phyloP scores from a whole-genome alignment of 2,113 vertebrate species.

The Telmatochromis sp. region DNA sequence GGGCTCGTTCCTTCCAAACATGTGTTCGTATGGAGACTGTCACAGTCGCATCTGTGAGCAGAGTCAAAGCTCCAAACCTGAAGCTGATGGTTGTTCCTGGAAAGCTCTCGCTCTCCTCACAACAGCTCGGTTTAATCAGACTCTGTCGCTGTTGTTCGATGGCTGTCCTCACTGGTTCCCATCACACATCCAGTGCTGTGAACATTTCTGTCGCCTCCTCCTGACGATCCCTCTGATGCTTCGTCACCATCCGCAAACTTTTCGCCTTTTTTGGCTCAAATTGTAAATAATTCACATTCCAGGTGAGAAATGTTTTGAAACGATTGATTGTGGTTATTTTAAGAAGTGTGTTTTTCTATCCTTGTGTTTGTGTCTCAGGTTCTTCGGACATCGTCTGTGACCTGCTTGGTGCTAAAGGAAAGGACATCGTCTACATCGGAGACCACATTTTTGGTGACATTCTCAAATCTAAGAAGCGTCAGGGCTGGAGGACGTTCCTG shows the following conservation, averaged over 20 bases:
- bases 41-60: not conserved
- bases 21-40: not conserved
- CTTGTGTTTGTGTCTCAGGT: conserved; percentile 57
- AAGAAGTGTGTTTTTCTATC: not conserved
- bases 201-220: not conserved
- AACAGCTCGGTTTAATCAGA: not conserved
- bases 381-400: conserved; percentile 97
- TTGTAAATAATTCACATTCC: not conserved
- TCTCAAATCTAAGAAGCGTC: conserved; percentile 97
- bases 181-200: not conserved
- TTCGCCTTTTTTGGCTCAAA: not conserved
- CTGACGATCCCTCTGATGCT: not conserved
- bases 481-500: conserved; percentile 97
- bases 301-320: not conserved
- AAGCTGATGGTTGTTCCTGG: not conserved
- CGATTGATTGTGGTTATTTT: not conserved
- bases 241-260: accelerated
- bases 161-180: not conserved
- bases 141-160: not conserved
- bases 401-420: conserved; percentile 92
- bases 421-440: conserved; percentile 97
- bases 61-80: not conserved
- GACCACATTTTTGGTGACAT: conserved; percentile 99
- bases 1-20: not conserved
- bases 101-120: not conserved